These are phyloP conservation scores for Drosophila ohnishii DNA, from an alignment of 1,140 invertebrate species.

Conservation along the genomic window DNA sequence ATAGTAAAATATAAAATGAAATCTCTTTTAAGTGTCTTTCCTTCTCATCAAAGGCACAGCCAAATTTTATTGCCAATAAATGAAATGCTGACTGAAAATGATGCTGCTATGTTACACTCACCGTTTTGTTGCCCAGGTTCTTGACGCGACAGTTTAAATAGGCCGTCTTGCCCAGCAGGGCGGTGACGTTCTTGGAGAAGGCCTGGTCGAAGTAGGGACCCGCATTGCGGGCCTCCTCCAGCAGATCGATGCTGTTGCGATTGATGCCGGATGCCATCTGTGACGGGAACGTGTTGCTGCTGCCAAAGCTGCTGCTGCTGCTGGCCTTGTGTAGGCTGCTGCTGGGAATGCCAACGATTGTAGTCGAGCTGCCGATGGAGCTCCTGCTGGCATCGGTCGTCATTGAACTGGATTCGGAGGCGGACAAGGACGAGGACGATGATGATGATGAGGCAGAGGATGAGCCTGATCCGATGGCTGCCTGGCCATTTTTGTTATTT, in stretches of 20 bases:
- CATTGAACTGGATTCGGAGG: constrained; percentile 34
- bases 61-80: background rate
- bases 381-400: constrained; percentile 54
- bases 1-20: background rate
- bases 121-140: constrained; percentile 94
- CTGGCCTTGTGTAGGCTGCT: constrained; percentile 65
- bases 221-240: constrained; percentile 71
- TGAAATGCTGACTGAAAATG: background rate
- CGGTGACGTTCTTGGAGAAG: constrained; percentile 86
- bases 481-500: constrained; percentile 62
- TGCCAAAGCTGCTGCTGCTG: constrained; percentile 32
- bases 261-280: constrained; percentile 55
- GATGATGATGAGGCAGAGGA: background rate
- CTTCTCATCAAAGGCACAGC: background rate
- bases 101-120: constrained; percentile 84
- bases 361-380: constrained; percentile 25
- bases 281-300: constrained; percentile 52
- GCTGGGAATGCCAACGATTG: constrained; percentile 61
- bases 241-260: constrained; percentile 78
- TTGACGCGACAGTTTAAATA: constrained; percentile 93
- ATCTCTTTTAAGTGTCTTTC: background rate
- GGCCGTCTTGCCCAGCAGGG: constrained; percentile 91
- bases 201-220: constrained; percentile 82
- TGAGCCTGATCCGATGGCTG: constrained; percentile 16
- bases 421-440: background rate